A percentile compares a stretch with the other conserved stretches of the same genome.
These are phyloP conservation scores for Cephus runcator DNA, from an alignment of 2,888 invertebrate species.

Conservation along the genomic window DNA sequence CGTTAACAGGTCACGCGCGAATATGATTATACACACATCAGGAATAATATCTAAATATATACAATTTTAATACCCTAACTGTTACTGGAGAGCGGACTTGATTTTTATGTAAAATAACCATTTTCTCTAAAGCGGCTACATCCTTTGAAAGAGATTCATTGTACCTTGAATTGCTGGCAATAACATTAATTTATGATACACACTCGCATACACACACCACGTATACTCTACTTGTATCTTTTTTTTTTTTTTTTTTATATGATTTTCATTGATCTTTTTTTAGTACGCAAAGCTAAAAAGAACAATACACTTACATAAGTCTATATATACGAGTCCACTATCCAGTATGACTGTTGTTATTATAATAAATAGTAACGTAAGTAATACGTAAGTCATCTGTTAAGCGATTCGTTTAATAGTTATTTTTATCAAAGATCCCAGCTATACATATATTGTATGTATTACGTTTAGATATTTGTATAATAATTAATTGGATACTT, in stretches of 20 bases:
- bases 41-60: conserved; percentile 33
- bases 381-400: conserved; percentile 36
- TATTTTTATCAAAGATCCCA: conserved; percentile 26
- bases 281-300: not conserved
- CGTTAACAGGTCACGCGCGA: not conserved
- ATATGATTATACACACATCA: not conserved
- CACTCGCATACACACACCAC: not conserved
- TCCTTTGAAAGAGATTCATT: not conserved
- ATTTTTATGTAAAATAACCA: not conserved
- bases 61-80: conserved; percentile 37
- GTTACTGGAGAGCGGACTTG: not conserved
- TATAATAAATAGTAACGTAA: conserved; percentile 20
- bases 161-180: not conserved
- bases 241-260: not conserved
- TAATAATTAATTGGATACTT: conserved; percentile 19
- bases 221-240: not conserved
- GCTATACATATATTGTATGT: conserved; percentile 21
- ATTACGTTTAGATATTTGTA: conserved; percentile 21
- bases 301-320: not conserved
- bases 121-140: not conserved
- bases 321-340: conserved; percentile 27
- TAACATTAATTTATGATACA: not conserved
- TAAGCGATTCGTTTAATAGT: conserved; percentile 34
- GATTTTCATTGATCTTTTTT: not conserved
- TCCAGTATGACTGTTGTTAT: conserved; percentile 47